Evolutionary conservation across 2,888 invertebrate species (phyloP).

Genomic region (Drosophila pseudotakahashii): DNA sequence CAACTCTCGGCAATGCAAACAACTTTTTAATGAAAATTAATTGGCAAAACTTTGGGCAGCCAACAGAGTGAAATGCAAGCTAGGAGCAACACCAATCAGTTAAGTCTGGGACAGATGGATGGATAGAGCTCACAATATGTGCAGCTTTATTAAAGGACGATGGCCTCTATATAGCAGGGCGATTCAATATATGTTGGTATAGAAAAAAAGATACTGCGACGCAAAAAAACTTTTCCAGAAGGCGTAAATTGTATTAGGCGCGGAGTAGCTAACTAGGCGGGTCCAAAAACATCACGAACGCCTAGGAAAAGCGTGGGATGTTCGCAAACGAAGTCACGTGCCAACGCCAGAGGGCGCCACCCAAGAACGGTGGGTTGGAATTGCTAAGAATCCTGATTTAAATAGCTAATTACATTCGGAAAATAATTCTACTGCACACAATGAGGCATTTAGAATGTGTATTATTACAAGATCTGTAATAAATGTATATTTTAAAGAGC

Average conservation of each 20-base stretch:
- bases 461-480: too few relatives aligned
- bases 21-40: constrained; percentile 69
- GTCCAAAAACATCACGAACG: constrained; percentile 19
- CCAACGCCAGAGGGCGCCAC: constrained; percentile 53
- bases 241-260: constrained; percentile 39
- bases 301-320: constrained; percentile 25
- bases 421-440: too few relatives aligned
- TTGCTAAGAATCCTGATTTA: constrained; percentile 50
- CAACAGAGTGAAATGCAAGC: constrained; percentile 28
- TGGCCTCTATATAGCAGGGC: constrained; percentile 8
- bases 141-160: constrained; percentile 16
- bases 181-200: neutral
- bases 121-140: constrained; percentile 17
- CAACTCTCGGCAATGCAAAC: constrained; percentile 31
- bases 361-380: constrained; percentile 24
- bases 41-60: constrained; percentile 39
- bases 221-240: constrained; percentile 36
- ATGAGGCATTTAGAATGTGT: neutral
- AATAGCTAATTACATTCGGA: constrained; percentile 27
- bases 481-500: too few relatives aligned
- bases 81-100: constrained; percentile 10
- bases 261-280: constrained; percentile 18
- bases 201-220: constrained; percentile 30
- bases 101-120: constrained; percentile 3
- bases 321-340: constrained; percentile 71